These are phyloP conservation scores for Eristalis arbustorum DNA, from an alignment of 2,888 invertebrate species.

Conservation along the genomic window DNA sequence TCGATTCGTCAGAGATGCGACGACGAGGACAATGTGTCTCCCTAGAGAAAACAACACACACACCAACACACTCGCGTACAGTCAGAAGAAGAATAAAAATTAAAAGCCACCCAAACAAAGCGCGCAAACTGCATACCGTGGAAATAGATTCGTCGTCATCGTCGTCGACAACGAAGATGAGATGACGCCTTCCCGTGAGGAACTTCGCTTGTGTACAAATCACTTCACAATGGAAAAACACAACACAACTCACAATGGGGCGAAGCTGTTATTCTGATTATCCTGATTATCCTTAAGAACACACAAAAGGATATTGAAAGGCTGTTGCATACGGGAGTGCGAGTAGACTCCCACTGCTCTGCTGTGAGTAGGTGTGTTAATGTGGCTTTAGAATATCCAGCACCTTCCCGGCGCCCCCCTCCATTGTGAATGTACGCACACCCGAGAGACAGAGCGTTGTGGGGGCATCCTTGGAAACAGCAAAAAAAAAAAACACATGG, in stretches of 20 bases:
- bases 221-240: constrained; percentile 30
- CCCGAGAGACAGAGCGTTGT: not conserved
- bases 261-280: constrained; percentile 64
- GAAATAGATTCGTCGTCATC: not conserved
- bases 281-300: constrained; percentile 53
- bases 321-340: constrained; percentile 25
- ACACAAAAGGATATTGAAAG: constrained; percentile 47
- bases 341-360: not conserved
- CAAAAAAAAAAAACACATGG: not conserved
- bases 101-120: constrained; percentile 40
- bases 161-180: not conserved
- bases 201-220: constrained; percentile 20
- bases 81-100: constrained; percentile 28
- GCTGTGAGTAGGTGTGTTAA: constrained; percentile 35
- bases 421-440: not conserved
- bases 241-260: constrained; percentile 44
- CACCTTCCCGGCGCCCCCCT: no score
- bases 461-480: not conserved
- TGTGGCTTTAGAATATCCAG: constrained; percentile 32
- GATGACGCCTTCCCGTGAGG: not conserved
- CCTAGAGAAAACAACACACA: not conserved
- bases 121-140: not conserved
- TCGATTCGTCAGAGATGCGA: not conserved
- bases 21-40: not conserved
- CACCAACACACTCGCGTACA: no score